A percentile compares a stretch with the other conserved stretches of the same genome.
Conservation (phyloP, 2,797 vertebrate genomes). For the Chlorospingus flavigularis region DNA sequence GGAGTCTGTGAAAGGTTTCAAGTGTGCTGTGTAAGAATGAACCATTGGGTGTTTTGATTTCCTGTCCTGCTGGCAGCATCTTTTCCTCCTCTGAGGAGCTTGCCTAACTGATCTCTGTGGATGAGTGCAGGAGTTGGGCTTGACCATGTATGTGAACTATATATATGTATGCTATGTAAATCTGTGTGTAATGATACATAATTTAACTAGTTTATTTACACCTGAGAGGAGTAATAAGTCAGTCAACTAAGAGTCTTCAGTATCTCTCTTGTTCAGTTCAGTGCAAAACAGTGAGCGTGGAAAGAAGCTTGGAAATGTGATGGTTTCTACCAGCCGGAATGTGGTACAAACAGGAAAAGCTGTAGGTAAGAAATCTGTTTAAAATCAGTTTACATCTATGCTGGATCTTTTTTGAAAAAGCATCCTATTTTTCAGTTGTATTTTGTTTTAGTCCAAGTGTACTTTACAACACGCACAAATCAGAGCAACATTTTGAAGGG, state of each 20-base stretch:
- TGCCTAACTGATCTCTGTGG: neutral
- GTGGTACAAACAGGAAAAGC: constrained; percentile 95
- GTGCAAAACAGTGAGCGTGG: constrained; percentile 97
- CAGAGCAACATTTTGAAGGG: neutral
- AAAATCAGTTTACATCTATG: neutral
- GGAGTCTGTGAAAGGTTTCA: neutral
- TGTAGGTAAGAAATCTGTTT: constrained; percentile 80
- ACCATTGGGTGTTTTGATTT: neutral
- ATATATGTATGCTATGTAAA: neutral
- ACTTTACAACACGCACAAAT: neutral
- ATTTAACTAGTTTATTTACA: neutral
- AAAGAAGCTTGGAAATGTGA: constrained; percentile 93
- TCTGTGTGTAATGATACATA: neutral
- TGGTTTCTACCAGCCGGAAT: constrained; percentile 92
- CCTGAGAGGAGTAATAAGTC: neutral
- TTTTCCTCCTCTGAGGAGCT: neutral
- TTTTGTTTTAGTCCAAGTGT: neutral
- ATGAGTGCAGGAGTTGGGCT: neutral
- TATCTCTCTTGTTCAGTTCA: constrained; percentile 79
- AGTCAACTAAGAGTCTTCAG: neutral
- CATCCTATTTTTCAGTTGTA: neutral
- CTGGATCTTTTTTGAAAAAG: fast-evolving
- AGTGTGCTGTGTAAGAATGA: neutral
- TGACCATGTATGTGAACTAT: neutral
- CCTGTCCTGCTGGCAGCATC: neutral